These are phyloP conservation scores for Cirrhinus molitorella DNA, from an alignment of 2,797 vertebrate species.

Conservation along the genomic window DNA sequence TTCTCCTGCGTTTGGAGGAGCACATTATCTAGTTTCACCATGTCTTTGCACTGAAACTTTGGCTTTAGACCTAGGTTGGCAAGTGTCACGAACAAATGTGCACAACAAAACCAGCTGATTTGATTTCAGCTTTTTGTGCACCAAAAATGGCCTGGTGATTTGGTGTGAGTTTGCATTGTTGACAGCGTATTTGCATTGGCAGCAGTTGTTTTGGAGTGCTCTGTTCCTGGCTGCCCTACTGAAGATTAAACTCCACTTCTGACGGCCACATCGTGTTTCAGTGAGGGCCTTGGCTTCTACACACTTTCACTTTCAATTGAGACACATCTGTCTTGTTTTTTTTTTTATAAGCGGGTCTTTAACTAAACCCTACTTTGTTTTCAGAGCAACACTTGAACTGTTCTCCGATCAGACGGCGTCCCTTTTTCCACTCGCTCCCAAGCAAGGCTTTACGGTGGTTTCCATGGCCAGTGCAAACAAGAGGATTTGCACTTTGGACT, in stretches of 20 bases:
- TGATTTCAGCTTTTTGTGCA: background rate
- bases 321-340: slow-evolving; percentile 5
- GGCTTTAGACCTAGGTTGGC: background rate
- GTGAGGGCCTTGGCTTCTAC: slow-evolving; percentile 18
- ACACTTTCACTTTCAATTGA: slow-evolving; percentile 46
- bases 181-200: slow-evolving; percentile 2
- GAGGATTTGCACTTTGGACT: slow-evolving; percentile 58
- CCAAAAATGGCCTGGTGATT: slow-evolving; percentile 1
- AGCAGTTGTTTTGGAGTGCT: background rate
- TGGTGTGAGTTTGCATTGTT: background rate
- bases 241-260: slow-evolving; percentile 7
- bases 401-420: background rate
- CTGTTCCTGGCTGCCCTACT: background rate
- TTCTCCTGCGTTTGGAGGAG: background rate
- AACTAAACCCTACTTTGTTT: background rate
- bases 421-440: background rate
- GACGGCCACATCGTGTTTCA: background rate
- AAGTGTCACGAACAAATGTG: background rate
- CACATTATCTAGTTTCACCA: background rate
- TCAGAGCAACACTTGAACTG: background rate
- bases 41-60: background rate
- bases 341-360: background rate
- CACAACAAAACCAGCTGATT: background rate
- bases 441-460: slow-evolving; percentile 31
- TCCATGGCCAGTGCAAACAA: slow-evolving; percentile 53